A percentile compares a stretch with the other conserved stretches of the same genome.
These are phyloP conservation scores for Bombus polaris DNA, from an alignment of 1,140 invertebrate genomes.

Conservation along the genomic window DNA sequence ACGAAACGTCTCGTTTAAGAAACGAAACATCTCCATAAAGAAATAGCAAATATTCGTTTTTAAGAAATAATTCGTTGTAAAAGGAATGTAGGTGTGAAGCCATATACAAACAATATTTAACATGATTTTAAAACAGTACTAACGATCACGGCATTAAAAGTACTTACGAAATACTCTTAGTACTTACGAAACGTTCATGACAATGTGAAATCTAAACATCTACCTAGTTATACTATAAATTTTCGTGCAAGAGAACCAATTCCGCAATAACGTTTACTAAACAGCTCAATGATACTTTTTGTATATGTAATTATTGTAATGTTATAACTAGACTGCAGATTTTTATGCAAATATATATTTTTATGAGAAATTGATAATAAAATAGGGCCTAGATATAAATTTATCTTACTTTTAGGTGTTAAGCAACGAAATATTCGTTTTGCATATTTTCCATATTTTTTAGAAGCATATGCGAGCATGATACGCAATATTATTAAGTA, in stretches of 20 bases:
- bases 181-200: not conserved
- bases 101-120: not conserved
- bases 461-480: too few relatives aligned
- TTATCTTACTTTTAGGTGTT: not conserved
- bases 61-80: not conserved
- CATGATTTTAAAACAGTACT: not conserved
- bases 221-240: not conserved
- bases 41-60: not conserved
- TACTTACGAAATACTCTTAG: not conserved
- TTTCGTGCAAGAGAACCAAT: not conserved
- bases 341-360: not conserved
- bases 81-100: too few relatives aligned
- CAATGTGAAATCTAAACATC: not conserved
- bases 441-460: not conserved
- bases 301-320: not conserved
- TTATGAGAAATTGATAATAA: not conserved
- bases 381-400: not conserved
- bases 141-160: not conserved
- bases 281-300: not conserved
- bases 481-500: too few relatives aligned
- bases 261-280: not conserved
- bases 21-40: not conserved
- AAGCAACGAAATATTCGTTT: not conserved
- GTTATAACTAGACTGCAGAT: not conserved
- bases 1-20: not conserved